These are phyloP conservation scores for Coenobita brevimanus DNA, from an alignment of 1,140 invertebrate species.

Conservation along the genomic window DNA sequence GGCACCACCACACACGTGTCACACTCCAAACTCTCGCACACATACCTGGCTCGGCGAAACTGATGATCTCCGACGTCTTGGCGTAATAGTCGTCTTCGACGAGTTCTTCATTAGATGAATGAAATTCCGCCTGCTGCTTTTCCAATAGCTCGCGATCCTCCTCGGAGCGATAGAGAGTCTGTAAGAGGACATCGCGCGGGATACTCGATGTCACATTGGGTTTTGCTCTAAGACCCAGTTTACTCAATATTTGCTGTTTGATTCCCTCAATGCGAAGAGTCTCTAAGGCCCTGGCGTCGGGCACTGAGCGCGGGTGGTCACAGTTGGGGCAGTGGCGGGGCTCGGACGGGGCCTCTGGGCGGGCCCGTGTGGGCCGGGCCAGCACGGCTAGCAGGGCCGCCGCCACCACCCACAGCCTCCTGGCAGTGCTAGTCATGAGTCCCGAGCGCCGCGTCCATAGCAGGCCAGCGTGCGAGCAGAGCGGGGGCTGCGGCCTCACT, in stretches of 20 bases:
- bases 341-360: conserved; percentile 46
- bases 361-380: conserved; percentile 42
- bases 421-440: conserved; percentile 63
- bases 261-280: conserved; percentile 82
- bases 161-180: conserved; percentile 81
- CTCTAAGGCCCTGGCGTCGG: conserved; percentile 73
- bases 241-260: conserved; percentile 84
- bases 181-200: conserved; percentile 80
- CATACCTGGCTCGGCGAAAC: conserved; percentile 86
- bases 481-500: conserved; percentile 61
- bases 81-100: conserved; percentile 81
- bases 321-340: conserved; percentile 66
- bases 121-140: conserved; percentile 49
- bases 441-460: conserved; percentile 60
- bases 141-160: conserved; percentile 72
- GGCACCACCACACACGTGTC: neutral
- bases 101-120: conserved; percentile 72
- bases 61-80: conserved; percentile 86
- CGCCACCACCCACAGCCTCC: conserved; percentile 62
- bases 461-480: conserved; percentile 52
- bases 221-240: conserved; percentile 80
- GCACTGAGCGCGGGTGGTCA: conserved; percentile 48
- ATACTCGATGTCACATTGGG: conserved; percentile 82
- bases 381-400: conserved; percentile 47
- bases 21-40: neutral